Evolutionary conservation across 2,797 vertebrate species (phyloP), one percentile per base, ranked within the genome.

Genomic region (Rhinogobio ventralis): DNA sequence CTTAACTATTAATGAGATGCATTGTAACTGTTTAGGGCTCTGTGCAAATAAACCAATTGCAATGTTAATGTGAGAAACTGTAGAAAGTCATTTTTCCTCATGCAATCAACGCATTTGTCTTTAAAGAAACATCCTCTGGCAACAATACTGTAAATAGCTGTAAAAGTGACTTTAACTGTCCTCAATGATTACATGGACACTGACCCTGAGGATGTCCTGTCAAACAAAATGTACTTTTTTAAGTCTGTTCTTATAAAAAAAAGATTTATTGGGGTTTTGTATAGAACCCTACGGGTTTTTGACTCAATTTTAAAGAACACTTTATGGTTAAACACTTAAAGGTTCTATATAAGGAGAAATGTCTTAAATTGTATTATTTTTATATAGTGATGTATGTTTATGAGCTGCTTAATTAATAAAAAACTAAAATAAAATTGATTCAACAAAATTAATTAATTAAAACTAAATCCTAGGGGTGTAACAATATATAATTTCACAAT

Each of bases 21-120:
- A 71, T 33, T 85, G 87, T 83, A 87, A 77, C 85, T 76, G 46
- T 68, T 75, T 60, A 42, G 33, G 67, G 76, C 4, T 84, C 69
- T 89, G 91, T 91, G 91, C 89, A 92, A 92, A 91, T 91, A 45
- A 46, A 66, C 85, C 74, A 90, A 87, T 91, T 89, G 90, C 90
- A 89, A 85, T 42, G 23, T 91, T 79, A 87, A 86, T 88, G 64
- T 77, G 81, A 33, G 78, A 85, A 89, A 79, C 7, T 15, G 30
- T 11, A 36, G 25, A 53, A 87, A 79, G 42, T 74, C 39, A 60
- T 80, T 57, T 74, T 69, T 79, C 85, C 62, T 84, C 15, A 85
- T 87, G 79, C 86, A 87, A 60, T 86, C 73, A 89, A 85, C 87
- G 7, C 77, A 82, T 89, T 66, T 85, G 84, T 73, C 33, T 74